Evolutionary conservation across 2,888 invertebrate species (phyloP).

Genomic region (Perizoma flavofasciatum): DNA sequence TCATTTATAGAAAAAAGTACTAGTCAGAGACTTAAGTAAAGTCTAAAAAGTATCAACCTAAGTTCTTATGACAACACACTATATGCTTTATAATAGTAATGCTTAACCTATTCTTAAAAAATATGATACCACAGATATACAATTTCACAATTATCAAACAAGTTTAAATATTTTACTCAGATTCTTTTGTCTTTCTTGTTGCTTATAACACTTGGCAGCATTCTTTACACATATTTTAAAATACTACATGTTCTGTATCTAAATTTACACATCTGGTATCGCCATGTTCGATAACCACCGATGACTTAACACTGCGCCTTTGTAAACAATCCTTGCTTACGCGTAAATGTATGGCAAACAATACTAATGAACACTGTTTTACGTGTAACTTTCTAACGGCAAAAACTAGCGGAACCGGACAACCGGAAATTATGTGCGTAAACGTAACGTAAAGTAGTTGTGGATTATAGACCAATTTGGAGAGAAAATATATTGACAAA

Average conservation of each 20-base stretch:
- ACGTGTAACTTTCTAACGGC: slow-evolving; percentile 53
- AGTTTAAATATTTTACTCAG: too few relatives aligned
- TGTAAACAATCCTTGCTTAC: slow-evolving; percentile 31
- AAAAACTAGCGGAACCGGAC: slow-evolving; percentile 50
- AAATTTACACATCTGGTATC: slow-evolving; percentile 17
- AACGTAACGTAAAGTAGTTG: slow-evolving; percentile 33
- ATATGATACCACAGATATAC: too few relatives aligned
- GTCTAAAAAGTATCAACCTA: too few relatives aligned
- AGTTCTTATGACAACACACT: too few relatives aligned
- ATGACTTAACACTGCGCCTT: slow-evolving; percentile 27
- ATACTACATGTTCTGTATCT: slow-evolving; percentile 21
- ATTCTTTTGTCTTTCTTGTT: too few relatives aligned
- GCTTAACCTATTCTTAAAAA: too few relatives aligned
- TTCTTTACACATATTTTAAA: slow-evolving; percentile 14
- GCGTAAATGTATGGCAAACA: slow-evolving; percentile 44
- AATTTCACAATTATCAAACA: too few relatives aligned
- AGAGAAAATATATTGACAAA: slow-evolving; percentile 24
- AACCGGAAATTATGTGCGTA: slow-evolving; percentile 42
- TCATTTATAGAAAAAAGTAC: too few relatives aligned
- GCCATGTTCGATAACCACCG: slow-evolving; percentile 40
- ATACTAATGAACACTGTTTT: slow-evolving; percentile 39
- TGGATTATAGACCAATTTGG: slow-evolving; percentile 25
- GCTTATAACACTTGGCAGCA: slow-evolving; percentile 33
- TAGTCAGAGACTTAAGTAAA: too few relatives aligned
- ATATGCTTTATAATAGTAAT: too few relatives aligned